Conservation (phyloP, 2,888 invertebrate genomes). For the Proisotoma minuta region DNA sequence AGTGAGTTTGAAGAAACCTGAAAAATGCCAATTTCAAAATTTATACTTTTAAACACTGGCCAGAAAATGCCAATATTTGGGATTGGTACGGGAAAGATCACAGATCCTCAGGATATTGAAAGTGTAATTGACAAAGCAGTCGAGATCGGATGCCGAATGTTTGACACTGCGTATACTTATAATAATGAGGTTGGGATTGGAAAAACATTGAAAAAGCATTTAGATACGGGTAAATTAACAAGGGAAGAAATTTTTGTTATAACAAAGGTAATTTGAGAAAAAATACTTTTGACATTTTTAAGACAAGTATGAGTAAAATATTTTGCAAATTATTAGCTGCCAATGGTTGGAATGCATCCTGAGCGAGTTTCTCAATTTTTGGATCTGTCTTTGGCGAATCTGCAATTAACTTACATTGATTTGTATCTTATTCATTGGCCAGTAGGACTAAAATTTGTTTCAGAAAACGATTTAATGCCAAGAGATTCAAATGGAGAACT, state of each 20-base stretch:
- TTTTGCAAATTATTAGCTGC: slow-evolving; percentile 33
- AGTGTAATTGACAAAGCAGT: slow-evolving; percentile 65
- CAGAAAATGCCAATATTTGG: slow-evolving; percentile 67
- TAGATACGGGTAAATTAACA: slow-evolving; percentile 58
- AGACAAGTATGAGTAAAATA: not conserved
- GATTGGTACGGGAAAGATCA: slow-evolving; percentile 71
- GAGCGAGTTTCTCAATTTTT: slow-evolving; percentile 36
- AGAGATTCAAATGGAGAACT: slow-evolving; percentile 58
- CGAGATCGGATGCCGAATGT: slow-evolving; percentile 73
- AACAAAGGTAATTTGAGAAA: slow-evolving; percentile 62
- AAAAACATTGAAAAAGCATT: slow-evolving; percentile 65
- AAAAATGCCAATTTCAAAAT: slow-evolving; percentile 1
- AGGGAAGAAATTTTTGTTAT: slow-evolving; percentile 76
- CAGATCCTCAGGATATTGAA: slow-evolving; percentile 57
- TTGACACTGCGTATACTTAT: slow-evolving; percentile 75
- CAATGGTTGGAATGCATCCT: slow-evolving; percentile 37
- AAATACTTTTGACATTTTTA: not conserved
- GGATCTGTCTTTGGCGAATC: slow-evolving; percentile 55
- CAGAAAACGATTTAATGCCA: slow-evolving; percentile 61
- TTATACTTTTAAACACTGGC: slow-evolving; percentile 50
- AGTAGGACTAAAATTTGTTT: slow-evolving; percentile 62
- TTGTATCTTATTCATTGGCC: slow-evolving; percentile 76
- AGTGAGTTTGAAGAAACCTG: no score
- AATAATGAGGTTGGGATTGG: slow-evolving; percentile 73
- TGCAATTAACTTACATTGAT: slow-evolving; percentile 74